A percentile compares a stretch with the other conserved stretches of the same genome.
Conservation (phyloP, 2,113 vertebrate species). For the Myrmecophaga tridactyla region DNA sequence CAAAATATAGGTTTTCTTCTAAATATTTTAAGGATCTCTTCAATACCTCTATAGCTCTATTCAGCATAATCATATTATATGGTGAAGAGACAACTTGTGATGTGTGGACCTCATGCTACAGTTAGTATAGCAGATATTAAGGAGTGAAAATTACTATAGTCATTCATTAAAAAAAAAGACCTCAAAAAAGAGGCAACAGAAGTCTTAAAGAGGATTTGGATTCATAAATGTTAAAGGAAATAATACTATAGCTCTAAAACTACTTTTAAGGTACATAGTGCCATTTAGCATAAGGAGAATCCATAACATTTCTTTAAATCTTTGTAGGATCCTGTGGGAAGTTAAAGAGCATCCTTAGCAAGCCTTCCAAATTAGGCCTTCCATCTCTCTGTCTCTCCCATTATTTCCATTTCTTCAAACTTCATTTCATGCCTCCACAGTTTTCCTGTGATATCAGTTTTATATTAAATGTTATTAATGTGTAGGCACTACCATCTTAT, state of each 20-base stretch:
- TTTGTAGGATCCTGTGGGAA: background rate
- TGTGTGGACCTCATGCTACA: background rate
- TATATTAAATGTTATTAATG: background rate
- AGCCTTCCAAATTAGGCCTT: background rate
- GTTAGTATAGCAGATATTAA: background rate
- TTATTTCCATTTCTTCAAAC: background rate
- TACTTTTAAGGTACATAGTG: background rate
- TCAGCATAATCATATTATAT: background rate
- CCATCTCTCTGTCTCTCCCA: background rate
- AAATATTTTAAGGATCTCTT: background rate
- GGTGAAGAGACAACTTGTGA: background rate
- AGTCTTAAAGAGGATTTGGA: background rate
- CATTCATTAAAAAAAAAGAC: background rate
- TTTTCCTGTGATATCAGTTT: background rate
- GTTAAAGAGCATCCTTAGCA: background rate
- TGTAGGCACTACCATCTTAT: background rate
- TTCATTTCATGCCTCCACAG: background rate
- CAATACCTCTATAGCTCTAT: background rate
- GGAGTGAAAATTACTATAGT: background rate
- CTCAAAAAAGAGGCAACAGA: background rate
- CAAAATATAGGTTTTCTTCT: background rate
- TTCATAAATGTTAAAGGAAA: background rate
- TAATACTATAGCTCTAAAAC: background rate
- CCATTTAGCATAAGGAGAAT: background rate
- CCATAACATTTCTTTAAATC: background rate